Evolutionary conservation across 2,888 invertebrate species (phyloP).

Genomic region (Drosophila falleni): DNA sequence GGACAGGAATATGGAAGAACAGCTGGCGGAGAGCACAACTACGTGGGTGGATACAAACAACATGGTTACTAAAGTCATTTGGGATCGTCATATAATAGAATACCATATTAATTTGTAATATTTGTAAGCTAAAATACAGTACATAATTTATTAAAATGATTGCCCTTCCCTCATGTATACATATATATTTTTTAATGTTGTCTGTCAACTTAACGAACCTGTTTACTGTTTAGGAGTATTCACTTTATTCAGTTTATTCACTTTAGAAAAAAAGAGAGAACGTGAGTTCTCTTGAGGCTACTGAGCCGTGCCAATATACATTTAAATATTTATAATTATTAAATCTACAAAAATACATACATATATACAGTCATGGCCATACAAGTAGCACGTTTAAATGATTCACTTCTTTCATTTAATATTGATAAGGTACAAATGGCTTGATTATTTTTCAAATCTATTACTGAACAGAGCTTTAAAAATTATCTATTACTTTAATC

Average conservation of each 20-base stretch:
- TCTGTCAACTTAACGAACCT: conserved; percentile 45
- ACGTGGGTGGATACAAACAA: conserved; percentile 44
- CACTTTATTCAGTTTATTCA: conserved; percentile 18
- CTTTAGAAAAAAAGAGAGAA: conserved; percentile 1
- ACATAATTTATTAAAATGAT: conserved; percentile 27
- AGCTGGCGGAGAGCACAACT: not conserved
- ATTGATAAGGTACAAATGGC: not conserved
- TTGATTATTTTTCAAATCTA: not conserved
- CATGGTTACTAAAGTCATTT: conserved; percentile 52
- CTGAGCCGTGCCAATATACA: conserved; percentile 7
- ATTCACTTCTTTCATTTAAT: not conserved
- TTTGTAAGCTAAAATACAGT: conserved; percentile 3
- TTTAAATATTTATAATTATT: conserved; percentile 25
- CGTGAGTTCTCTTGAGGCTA: not conserved
- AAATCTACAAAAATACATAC: conserved; percentile 1
- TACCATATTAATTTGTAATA: not conserved
- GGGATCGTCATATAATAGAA: not conserved
- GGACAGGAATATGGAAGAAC: conserved; percentile 31
- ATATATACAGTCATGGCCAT: not conserved
- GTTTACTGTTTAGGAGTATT: conserved; percentile 40
- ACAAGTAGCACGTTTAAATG: not conserved
- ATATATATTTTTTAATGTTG: conserved; percentile 6
- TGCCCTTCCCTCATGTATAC: conserved; percentile 1
- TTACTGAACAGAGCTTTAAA: too few relatives aligned
- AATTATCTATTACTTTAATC: too few relatives aligned